Evolutionary conservation across 23 tunicate species (phyloP).

Genomic region (Halocynthia roretzi): DNA sequence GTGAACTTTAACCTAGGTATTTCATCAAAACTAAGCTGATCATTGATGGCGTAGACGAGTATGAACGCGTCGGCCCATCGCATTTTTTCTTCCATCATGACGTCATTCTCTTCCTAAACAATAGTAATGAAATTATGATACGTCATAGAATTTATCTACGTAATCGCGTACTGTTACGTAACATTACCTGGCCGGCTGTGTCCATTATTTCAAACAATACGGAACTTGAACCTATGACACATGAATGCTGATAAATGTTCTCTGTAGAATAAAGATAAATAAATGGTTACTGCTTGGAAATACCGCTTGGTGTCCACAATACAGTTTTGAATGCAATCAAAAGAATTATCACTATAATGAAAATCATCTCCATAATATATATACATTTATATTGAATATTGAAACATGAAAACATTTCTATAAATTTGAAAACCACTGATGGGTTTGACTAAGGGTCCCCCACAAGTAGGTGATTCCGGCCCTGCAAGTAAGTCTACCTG

Average conservation of each 20-base stretch:
- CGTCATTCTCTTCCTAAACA: slow-evolving; percentile 56
- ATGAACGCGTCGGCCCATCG: slow-evolving; percentile 81
- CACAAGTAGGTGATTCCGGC: no score
- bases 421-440: no score
- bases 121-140: background rate
- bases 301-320: no score
- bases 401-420: no score
- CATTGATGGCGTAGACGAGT: slow-evolving; percentile 67
- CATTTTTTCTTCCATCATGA: slow-evolving; percentile 55
- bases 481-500: no score
- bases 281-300: background rate
- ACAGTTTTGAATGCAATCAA: no score
- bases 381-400: no score
- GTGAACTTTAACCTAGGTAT: slow-evolving; percentile 44
- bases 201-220: slow-evolving; percentile 83
- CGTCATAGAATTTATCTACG: background rate
- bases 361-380: no score
- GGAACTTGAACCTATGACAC: slow-evolving; percentile 32
- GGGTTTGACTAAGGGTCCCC: no score
- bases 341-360: no score
- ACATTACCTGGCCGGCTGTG: slow-evolving; percentile 68
- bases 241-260: slow-evolving; percentile 45
- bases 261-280: slow-evolving; percentile 18
- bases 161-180: no score
- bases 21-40: slow-evolving; percentile 58